phyloP scores from a whole-genome alignment of 2,888 invertebrate species.

The Cataglyphis altisquamis region DNA sequence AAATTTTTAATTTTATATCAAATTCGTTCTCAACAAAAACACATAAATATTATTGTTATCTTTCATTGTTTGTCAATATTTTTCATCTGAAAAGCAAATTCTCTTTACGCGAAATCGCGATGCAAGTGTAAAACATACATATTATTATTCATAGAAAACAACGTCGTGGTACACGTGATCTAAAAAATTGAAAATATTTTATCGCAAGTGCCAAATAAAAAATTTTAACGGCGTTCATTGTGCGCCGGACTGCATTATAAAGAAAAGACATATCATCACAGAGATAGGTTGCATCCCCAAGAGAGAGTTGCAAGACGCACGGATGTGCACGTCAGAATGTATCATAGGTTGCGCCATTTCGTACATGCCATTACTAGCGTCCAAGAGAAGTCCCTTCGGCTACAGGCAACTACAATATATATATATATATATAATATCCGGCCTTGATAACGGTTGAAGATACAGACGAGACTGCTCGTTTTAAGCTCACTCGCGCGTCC shows the following conservation, averaged over 20 bases:
- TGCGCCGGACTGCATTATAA: not conserved
- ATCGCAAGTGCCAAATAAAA: not conserved
- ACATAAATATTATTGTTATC: not conserved
- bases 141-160: conserved; percentile 14
- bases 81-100: conserved; percentile 26
- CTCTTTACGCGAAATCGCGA: not conserved
- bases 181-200: not conserved
- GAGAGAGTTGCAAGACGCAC: not conserved
- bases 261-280: not conserved
- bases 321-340: not conserved
- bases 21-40: not conserved
- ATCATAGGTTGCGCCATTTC: not conserved
- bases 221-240: not conserved
- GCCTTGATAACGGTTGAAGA: conserved; percentile 25
- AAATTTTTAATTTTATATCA: conserved; percentile 5
- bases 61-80: not conserved
- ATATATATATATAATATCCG: not conserved
- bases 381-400: not conserved
- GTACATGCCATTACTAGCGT: not conserved
- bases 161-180: not conserved
- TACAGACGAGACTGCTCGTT: conserved; percentile 42
- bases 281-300: not conserved
- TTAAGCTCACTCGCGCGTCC: conserved; percentile 57
- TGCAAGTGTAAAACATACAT: not conserved
- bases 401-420: conserved; percentile 7